phyloP scores from a whole-genome alignment of 2,888 invertebrate species.

The Drosophila robusta region DNA sequence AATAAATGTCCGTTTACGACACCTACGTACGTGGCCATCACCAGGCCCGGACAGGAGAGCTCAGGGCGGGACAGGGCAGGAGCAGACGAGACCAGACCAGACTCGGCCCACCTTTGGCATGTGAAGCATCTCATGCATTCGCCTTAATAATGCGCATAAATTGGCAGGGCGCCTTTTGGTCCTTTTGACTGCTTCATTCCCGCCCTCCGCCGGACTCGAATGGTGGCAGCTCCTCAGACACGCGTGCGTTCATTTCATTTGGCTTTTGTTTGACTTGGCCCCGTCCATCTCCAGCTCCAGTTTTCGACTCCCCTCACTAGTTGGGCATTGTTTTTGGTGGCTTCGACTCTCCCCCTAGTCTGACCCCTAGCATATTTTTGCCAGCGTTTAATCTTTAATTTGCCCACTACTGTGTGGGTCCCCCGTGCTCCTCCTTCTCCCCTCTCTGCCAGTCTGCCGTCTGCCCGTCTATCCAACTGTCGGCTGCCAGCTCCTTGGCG shows the following conservation, averaged over 20 bases:
- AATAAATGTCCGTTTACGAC: slow-evolving; percentile 74
- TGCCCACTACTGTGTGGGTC: slow-evolving; percentile 64
- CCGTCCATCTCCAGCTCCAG: slow-evolving; percentile 9
- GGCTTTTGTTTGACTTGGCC: slow-evolving; percentile 72
- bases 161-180: slow-evolving; percentile 62
- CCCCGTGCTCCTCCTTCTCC: not conserved
- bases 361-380: slow-evolving; percentile 70
- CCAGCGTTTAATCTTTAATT: slow-evolving; percentile 76
- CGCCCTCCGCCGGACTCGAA: slow-evolving; percentile 6
- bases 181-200: slow-evolving; percentile 78
- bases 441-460: slow-evolving; percentile 1
- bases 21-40: slow-evolving; percentile 61
- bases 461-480: slow-evolving; percentile 69
- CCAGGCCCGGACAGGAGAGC: not conserved
- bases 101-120: slow-evolving; percentile 54
- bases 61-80: not conserved
- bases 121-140: slow-evolving; percentile 71
- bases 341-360: slow-evolving; percentile 1
- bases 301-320: slow-evolving; percentile 49
- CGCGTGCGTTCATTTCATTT: slow-evolving; percentile 73
- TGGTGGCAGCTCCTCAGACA: slow-evolving; percentile 23
- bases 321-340: slow-evolving; percentile 63
- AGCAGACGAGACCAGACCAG: slow-evolving; percentile 6
- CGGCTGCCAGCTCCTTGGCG: slow-evolving; percentile 25
- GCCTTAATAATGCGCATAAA: slow-evolving; percentile 81